Evolutionary conservation across 2,113 vertebrate genomes (phyloP).

Genomic region (Myotis brandtii): DNA sequence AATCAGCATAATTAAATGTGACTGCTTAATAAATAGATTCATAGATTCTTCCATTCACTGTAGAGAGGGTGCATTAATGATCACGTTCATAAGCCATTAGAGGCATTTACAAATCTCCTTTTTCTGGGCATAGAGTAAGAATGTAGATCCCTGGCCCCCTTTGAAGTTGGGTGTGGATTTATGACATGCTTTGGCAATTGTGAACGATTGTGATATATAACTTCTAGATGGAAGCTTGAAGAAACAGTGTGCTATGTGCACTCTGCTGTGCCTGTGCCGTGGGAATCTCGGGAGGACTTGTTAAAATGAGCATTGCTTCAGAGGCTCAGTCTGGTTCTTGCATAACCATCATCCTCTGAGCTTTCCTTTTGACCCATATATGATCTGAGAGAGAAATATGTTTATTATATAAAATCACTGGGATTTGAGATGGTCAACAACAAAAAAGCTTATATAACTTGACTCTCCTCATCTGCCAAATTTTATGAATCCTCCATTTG

Average conservation of each 20-base stretch:
- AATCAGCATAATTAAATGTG: constrained; percentile 58
- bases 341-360: neutral
- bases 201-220: neutral
- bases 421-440: neutral
- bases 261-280: too few species aligned
- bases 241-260: neutral
- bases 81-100: neutral
- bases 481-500: neutral
- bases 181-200: neutral
- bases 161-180: neutral
- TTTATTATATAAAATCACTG: neutral
- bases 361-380: neutral
- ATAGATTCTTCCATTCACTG: neutral
- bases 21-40: constrained; percentile 32
- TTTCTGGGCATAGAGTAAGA: neutral
- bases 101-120: neutral
- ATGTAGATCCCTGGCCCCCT: neutral
- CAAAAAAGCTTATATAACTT: neutral
- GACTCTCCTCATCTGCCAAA: neutral
- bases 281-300: fast-evolving
- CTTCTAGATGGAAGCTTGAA: neutral
- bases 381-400: neutral
- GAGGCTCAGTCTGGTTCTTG: neutral
- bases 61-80: neutral
- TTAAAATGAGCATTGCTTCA: neutral